phyloP scores from a whole-genome alignment of 2,888 invertebrate genomes.

The Caenorhabditis sp. region DNA sequence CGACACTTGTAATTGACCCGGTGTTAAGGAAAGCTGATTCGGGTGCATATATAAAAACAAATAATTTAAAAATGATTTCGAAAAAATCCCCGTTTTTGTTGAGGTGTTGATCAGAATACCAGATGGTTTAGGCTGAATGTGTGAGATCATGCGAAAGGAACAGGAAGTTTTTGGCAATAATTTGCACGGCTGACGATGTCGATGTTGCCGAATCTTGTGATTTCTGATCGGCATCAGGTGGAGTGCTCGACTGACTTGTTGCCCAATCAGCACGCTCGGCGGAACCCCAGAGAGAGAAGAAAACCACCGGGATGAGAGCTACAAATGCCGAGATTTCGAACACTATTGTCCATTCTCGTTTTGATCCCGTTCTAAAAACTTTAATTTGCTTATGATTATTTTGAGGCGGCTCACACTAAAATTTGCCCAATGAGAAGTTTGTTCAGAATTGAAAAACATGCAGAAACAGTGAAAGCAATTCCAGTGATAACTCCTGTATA shows the following conservation, averaged over 20 bases:
- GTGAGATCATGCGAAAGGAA: slow-evolving; percentile 47
- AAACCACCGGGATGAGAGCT: slow-evolving; percentile 65
- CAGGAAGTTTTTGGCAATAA: slow-evolving; percentile 49
- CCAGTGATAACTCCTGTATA: slow-evolving; percentile 67
- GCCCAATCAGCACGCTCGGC: slow-evolving; percentile 45
- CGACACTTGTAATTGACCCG: background rate
- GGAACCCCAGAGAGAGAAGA: slow-evolving; percentile 65
- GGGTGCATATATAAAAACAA: background rate
- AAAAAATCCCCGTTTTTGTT: background rate
- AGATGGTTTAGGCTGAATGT: slow-evolving; percentile 15
- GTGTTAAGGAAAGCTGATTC: background rate
- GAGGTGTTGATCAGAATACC: background rate
- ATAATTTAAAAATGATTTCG: too few relatives aligned
- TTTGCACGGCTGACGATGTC: slow-evolving; percentile 37
- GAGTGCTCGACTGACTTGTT: slow-evolving; percentile 20
- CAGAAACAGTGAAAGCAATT: slow-evolving; percentile 67
- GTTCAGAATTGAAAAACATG: slow-evolving; percentile 64
- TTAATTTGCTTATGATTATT: too few relatives aligned
- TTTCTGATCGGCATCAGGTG: slow-evolving; percentile 45
- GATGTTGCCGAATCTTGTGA: slow-evolving; percentile 42
- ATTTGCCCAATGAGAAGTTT: slow-evolving; percentile 63
- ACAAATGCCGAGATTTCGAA: slow-evolving; percentile 67
- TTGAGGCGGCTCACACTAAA: slow-evolving; percentile 43
- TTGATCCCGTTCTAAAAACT: slow-evolving; percentile 46
- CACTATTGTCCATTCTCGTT: slow-evolving; percentile 65